Evolutionary conservation across 2,113 vertebrate species (phyloP).

Genomic region (Sisor rabdophorus): DNA sequence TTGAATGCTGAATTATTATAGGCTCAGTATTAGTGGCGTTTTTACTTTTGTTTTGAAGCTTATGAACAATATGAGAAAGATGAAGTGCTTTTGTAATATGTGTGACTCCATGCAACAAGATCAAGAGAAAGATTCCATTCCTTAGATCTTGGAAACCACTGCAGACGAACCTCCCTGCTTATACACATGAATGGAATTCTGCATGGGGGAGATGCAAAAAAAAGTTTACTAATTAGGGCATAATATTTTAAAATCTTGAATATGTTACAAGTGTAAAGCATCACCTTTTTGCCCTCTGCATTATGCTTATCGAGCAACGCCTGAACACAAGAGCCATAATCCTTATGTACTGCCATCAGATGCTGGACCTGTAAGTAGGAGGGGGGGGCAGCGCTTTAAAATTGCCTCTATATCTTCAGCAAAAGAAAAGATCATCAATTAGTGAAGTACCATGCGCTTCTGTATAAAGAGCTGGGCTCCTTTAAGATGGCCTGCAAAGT

Average conservation of each 20-base stretch:
- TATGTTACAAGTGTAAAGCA: background rate
- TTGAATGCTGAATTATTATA: no score
- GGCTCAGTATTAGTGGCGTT: no score
- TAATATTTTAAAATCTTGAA: background rate
- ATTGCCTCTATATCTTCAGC: background rate
- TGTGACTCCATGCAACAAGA: background rate
- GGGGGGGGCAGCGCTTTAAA: background rate
- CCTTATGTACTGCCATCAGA: constrained; percentile 78
- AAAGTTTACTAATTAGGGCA: background rate
- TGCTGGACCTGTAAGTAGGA: constrained; percentile 75
- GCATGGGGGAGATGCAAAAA: background rate
- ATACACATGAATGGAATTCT: constrained; percentile 64
- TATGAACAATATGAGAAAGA: no score
- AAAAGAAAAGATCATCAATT: background rate
- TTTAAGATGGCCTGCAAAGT: constrained; percentile 80
- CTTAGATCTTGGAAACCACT: constrained; percentile 69
- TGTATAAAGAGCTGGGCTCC: constrained; percentile 89
- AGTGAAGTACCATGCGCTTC: constrained; percentile 78
- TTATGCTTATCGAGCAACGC: constrained; percentile 78
- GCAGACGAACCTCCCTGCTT: constrained; percentile 58
- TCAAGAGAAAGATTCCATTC: background rate
- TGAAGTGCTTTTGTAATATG: background rate
- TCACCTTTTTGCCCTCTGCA: constrained; percentile 74
- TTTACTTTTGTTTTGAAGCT: no score
- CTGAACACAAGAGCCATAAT: constrained; percentile 79